Evolutionary conservation across 2,797 vertebrate species (phyloP).

Genomic region (Parambassis ranga): DNA sequence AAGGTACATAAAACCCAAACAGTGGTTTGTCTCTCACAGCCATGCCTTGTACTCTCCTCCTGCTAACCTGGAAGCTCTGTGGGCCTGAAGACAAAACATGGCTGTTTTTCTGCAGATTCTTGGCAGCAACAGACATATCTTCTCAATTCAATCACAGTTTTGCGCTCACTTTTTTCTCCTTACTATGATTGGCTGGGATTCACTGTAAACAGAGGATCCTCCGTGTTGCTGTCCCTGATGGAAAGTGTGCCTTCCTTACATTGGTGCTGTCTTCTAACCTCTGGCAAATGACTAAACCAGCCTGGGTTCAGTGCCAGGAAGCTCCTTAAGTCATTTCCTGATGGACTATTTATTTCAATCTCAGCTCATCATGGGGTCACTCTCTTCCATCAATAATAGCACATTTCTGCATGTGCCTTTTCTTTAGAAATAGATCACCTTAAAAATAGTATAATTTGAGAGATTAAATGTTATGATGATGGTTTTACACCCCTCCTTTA

Average conservation of each 20-base stretch:
- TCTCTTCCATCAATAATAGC: constrained; percentile 34
- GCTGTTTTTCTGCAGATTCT: constrained; percentile 55
- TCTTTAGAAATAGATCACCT: constrained; percentile 9
- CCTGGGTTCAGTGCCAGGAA: constrained; percentile 57
- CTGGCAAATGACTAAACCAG: constrained; percentile 67
- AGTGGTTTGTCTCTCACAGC: constrained; percentile 19
- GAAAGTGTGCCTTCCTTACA: constrained; percentile 24
- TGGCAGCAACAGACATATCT: constrained; percentile 37
- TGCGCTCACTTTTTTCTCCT: constrained; percentile 23
- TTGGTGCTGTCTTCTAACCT: constrained; percentile 26
- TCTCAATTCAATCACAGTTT: constrained; percentile 41
- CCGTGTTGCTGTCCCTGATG: constrained; percentile 3
- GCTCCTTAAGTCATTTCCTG: constrained; percentile 75
- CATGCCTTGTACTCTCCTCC: constrained; percentile 12
- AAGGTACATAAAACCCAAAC: constrained; percentile 19
- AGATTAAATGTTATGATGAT: too few species aligned
- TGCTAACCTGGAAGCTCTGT: constrained; percentile 28
- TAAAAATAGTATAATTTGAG: too few species aligned
- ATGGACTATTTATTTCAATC: constrained; percentile 69
- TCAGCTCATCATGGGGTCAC: constrained; percentile 57
- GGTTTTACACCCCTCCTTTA: too few species aligned
- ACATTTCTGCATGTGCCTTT: constrained; percentile 29
- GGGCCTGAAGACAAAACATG: constrained; percentile 43
- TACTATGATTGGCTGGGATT: constrained; percentile 47
- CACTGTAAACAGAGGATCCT: constrained; percentile 57